These are phyloP conservation scores for Dryobota labecula DNA, from an alignment of 2,888 invertebrate species.

Conservation along the genomic window DNA sequence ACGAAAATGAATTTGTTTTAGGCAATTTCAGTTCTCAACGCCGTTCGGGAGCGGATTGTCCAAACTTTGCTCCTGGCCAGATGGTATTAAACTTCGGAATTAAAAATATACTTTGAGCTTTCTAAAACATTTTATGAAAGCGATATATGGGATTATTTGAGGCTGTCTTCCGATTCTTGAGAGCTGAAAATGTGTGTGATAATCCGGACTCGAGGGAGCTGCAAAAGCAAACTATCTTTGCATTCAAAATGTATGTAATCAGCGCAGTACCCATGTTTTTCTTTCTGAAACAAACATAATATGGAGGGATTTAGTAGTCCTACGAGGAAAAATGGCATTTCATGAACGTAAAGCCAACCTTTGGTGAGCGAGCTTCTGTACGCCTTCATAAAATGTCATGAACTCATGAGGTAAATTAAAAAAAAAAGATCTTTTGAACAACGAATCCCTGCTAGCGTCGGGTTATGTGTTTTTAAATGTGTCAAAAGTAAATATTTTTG, in stretches of 20 bases:
- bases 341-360: constrained; percentile 41
- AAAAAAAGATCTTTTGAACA: constrained; percentile 40
- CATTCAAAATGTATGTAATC: constrained; percentile 26
- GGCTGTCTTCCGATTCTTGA: neutral
- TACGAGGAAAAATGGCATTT: constrained; percentile 42
- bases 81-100: constrained; percentile 57
- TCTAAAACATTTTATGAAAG: constrained; percentile 24
- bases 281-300: constrained; percentile 51
- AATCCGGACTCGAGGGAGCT: neutral
- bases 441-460: constrained; percentile 34
- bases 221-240: constrained; percentile 28
- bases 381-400: constrained; percentile 35
- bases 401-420: constrained; percentile 48
- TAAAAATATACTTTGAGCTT: constrained; percentile 46
- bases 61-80: constrained; percentile 47
- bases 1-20: constrained; percentile 46
- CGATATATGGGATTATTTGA: constrained; percentile 13
- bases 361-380: constrained; percentile 34
- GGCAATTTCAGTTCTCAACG: constrained; percentile 46
- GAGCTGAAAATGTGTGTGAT: constrained; percentile 9
- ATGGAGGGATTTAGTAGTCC: constrained; percentile 42
- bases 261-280: constrained; percentile 17
- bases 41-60: constrained; percentile 37
- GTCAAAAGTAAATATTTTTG: constrained; percentile 55
- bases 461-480: constrained; percentile 44